These are phyloP conservation scores for Plutomurus gul DNA, from an alignment of 1,140 invertebrate genomes.

Conservation along the genomic window DNA sequence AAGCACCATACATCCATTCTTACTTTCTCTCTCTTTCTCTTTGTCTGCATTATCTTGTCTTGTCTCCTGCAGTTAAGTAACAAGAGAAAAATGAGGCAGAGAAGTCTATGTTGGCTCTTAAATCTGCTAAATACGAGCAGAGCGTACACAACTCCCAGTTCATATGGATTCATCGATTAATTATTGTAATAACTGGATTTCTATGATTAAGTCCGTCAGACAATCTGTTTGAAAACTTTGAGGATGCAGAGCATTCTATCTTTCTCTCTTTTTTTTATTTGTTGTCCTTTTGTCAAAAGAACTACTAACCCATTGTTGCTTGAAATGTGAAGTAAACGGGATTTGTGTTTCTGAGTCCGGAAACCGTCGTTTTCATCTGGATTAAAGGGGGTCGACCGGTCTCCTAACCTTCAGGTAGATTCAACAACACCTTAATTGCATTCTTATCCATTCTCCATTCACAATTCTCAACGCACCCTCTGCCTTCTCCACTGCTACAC, in stretches of 20 bases:
- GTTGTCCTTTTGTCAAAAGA: neutral
- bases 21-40: neutral
- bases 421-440: constrained; percentile 30
- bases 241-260: neutral
- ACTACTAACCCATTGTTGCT: constrained; percentile 83
- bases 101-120: too few relatives aligned
- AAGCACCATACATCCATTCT: neutral
- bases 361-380: constrained; percentile 36
- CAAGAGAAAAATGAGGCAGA: too few relatives aligned
- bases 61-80: too few relatives aligned
- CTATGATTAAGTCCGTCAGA: too few relatives aligned
- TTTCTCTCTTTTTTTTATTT: neutral
- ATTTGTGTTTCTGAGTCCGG: constrained; percentile 70
- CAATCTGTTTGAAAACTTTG: constrained; percentile 30
- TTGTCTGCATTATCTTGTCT: neutral
- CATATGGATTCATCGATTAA: too few relatives aligned
- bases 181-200: too few relatives aligned
- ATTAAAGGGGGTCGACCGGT: constrained; percentile 46
- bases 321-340: constrained; percentile 83
- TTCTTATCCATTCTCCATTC: neutral
- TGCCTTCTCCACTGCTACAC: neutral
- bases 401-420: constrained; percentile 42
- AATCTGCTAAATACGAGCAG: too few relatives aligned
- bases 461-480: neutral
- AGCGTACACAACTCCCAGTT: too few relatives aligned